These are phyloP conservation scores for Eolophus roseicapilla DNA, from an alignment of 2,113 vertebrate genomes.

Conservation along the genomic window DNA sequence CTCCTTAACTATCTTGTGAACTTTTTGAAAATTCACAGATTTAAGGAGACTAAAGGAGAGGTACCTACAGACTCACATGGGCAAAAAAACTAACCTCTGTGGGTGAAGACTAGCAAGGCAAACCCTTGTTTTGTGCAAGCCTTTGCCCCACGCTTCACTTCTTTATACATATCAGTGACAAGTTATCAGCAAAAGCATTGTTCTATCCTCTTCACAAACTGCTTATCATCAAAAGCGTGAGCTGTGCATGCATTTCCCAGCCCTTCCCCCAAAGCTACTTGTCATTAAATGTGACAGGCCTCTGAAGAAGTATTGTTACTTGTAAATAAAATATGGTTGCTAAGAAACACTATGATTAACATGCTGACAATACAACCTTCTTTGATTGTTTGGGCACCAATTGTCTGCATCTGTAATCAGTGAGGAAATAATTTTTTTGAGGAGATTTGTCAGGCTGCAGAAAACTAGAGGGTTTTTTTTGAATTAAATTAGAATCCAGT, in stretches of 20 bases:
- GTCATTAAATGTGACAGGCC: slow-evolving; percentile 50
- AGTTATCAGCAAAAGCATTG: background rate
- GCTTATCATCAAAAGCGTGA: background rate
- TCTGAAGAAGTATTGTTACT: slow-evolving; percentile 65
- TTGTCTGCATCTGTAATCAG: slow-evolving; percentile 73
- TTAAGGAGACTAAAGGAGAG: background rate
- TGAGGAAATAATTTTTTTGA: slow-evolving; percentile 72
- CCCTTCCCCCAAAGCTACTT: background rate
- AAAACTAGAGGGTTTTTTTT: background rate
- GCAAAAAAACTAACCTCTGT: background rate
- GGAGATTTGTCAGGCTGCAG: slow-evolving; percentile 62
- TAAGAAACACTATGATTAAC: slow-evolving; percentile 74
- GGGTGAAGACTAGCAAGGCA: background rate
- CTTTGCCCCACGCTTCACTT: background rate
- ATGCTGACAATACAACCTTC: slow-evolving; percentile 67
- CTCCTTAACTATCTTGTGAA: background rate
- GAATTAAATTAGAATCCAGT: slow-evolving; percentile 62
- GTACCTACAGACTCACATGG: background rate
- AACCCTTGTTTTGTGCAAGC: background rate
- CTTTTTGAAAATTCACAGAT: background rate
- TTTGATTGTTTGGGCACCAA: slow-evolving; percentile 70
- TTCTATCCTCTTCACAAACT: background rate
- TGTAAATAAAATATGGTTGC: slow-evolving; percentile 74
- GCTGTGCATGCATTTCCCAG: background rate
- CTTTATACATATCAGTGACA: background rate